A percentile compares a stretch with the other conserved stretches of the same genome.
Conservation (phyloP, 2,797 vertebrate species). For the Melanogrammus aeglefinus region DNA sequence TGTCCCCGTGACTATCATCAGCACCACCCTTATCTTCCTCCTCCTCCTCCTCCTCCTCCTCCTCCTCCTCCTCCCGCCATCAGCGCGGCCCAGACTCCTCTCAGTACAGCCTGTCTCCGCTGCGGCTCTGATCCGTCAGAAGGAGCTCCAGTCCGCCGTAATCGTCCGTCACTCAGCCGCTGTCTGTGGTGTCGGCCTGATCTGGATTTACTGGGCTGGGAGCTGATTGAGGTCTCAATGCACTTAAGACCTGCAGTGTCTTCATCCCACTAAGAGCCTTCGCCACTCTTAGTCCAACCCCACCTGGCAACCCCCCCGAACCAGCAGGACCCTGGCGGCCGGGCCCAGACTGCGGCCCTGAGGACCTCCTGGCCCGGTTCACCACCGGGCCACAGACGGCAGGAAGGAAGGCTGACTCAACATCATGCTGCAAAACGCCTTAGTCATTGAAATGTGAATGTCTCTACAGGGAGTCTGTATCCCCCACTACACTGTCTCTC, state of each 20-base stretch:
- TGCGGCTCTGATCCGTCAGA: conserved; percentile 44
- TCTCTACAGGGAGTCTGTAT: neutral
- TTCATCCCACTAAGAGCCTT: conserved; percentile 52
- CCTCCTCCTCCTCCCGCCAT: conserved; percentile 24
- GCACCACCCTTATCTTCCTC: neutral
- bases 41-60: conserved; percentile 20
- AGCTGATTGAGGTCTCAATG: conserved; percentile 45
- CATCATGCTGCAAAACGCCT: conserved; percentile 12
- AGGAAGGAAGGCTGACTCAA: conserved; percentile 24
- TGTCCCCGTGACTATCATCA: neutral
- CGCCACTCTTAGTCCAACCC: conserved; percentile 27
- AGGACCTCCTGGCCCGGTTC: conserved; percentile 17
- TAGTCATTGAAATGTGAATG: conserved; percentile 35
- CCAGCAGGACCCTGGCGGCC: no score
- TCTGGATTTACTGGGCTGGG: conserved; percentile 47
- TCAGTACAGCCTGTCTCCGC: conserved; percentile 7
- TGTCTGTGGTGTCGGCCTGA: conserved; percentile 32
- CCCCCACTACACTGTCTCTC: neutral
- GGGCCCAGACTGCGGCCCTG: neutral
- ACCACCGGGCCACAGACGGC: conserved; percentile 29
- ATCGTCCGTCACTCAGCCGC: conserved; percentile 54
- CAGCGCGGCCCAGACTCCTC: conserved; percentile 14
- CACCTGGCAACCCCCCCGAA: conserved; percentile 43
- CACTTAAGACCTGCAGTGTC: conserved; percentile 37
- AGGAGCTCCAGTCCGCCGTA: conserved; percentile 38